Conservation (phyloP, 92 coral and sea anemone species). For the Phenganax subtilis region DNA sequence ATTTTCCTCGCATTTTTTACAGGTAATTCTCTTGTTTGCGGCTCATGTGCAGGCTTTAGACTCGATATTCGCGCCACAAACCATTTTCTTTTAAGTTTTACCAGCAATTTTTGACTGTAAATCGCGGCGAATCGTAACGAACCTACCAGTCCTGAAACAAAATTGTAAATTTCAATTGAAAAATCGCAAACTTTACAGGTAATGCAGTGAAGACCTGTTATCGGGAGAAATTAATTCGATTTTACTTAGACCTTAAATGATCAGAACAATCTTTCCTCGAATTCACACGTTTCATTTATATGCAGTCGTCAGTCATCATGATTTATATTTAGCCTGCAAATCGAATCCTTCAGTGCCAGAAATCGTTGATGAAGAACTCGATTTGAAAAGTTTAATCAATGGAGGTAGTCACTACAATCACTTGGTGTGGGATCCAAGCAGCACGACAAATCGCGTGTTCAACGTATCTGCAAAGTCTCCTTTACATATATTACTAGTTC, state of each 20-base stretch:
- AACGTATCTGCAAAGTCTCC: conserved; percentile 19
- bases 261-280: too few species aligned
- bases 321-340: not conserved
- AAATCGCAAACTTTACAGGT: too few species aligned
- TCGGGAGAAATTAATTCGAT: not conserved
- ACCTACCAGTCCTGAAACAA: too few species aligned
- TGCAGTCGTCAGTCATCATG: not conserved
- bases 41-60: too few species aligned
- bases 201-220: too few species aligned
- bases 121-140: too few species aligned
- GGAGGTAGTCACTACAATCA: conserved; percentile 9
- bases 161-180: too few species aligned
- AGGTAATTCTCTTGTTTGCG: not conserved
- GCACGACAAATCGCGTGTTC: conserved; percentile 4
- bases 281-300: not conserved
- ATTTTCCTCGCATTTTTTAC: conserved; percentile 3
- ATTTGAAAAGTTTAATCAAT: not conserved
- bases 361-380: not conserved
- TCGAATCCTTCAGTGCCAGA: not conserved
- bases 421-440: conserved; percentile 27
- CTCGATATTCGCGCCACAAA: too few species aligned
- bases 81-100: too few species aligned
- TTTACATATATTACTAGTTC: conserved; percentile 16
- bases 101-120: too few species aligned
- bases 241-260: not conserved